phyloP scores from a whole-genome alignment of 2,113 vertebrate species.

The Prunella himalayana region DNA sequence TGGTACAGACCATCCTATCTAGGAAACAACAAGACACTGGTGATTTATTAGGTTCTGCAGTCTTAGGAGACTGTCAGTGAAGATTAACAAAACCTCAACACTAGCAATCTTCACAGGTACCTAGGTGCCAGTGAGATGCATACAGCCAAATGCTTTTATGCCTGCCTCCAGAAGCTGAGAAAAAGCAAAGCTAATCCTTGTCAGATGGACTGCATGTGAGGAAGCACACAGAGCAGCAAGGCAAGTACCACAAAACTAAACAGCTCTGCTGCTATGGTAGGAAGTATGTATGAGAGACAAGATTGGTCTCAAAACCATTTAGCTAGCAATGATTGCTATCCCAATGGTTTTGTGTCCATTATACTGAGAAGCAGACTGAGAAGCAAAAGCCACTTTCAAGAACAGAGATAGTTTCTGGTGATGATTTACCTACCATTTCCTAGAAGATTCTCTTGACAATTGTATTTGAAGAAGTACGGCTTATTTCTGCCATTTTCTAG shows the following conservation, averaged over 20 bases:
- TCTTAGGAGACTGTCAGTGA: not conserved
- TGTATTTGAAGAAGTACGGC: not conserved
- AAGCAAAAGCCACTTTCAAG: not conserved
- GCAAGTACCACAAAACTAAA: not conserved
- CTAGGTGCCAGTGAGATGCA: not conserved
- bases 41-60: not conserved
- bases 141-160: not conserved
- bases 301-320: not conserved
- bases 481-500: not conserved
- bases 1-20: not conserved
- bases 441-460: not conserved
- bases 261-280: not conserved
- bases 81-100: not conserved
- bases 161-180: not conserved
- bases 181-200: not conserved
- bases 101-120: not conserved
- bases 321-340: not conserved
- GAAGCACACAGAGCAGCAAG: not conserved
- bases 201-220: not conserved
- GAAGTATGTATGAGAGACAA: not conserved
- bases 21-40: not conserved
- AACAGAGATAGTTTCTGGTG: not conserved
- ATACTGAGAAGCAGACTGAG: not conserved
- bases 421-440: not conserved
- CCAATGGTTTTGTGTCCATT: not conserved